Conservation (phyloP, 2,888 invertebrate species). For the Meteorus colon region DNA sequence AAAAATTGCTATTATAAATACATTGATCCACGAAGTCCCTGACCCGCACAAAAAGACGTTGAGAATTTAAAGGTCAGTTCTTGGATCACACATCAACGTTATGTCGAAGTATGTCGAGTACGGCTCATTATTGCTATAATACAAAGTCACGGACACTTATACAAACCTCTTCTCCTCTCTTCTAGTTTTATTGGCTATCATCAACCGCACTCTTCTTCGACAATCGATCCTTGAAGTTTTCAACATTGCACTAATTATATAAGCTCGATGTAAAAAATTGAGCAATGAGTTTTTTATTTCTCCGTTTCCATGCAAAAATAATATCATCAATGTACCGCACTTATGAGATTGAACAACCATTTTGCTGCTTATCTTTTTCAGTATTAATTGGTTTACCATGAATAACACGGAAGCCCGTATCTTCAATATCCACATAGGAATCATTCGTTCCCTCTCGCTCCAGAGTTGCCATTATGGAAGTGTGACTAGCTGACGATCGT, state of each 20-base stretch:
- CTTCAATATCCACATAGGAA: constrained; percentile 57
- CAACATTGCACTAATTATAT: constrained; percentile 3
- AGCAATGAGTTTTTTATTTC: constrained; percentile 43
- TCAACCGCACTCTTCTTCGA: neutral
- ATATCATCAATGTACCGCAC: constrained; percentile 16
- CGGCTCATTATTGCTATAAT: constrained; percentile 34
- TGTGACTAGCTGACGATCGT: constrained; percentile 68
- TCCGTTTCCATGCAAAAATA: neutral
- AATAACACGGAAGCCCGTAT: constrained; percentile 60
- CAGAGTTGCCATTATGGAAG: constrained; percentile 62
- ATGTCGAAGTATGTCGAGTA: neutral
- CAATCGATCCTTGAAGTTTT: neutral
- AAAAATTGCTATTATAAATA: neutral
- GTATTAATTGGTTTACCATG: constrained; percentile 59
- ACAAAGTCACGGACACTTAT: constrained; percentile 37
- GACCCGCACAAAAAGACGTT: constrained; percentile 16
- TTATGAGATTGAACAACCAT: constrained; percentile 63
- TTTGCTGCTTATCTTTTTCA: constrained; percentile 57
- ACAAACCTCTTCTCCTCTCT: neutral
- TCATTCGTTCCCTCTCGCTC: constrained; percentile 64
- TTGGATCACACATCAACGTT: constrained; percentile 24
- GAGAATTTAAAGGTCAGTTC: constrained; percentile 22
- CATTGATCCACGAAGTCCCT: neutral
- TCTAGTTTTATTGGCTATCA: neutral
- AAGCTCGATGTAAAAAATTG: constrained; percentile 43